Conservation (phyloP, 2,888 invertebrate species). For the Artemia sp. region DNA sequence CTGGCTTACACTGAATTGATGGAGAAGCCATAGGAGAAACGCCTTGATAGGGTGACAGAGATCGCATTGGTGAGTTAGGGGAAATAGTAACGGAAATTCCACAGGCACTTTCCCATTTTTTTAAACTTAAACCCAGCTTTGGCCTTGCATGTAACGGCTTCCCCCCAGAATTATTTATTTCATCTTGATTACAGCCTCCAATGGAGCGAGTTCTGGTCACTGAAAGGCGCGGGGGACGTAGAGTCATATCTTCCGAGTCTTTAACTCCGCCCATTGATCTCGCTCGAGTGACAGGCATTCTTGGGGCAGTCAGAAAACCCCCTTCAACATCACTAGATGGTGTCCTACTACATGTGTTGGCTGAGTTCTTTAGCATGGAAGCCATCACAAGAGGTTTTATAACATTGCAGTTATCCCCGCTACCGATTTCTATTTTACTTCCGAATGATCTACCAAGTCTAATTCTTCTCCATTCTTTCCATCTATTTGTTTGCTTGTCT, state of each 20-base stretch:
- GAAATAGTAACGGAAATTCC: conserved; percentile 12
- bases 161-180: neutral
- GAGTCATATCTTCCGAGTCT: neutral
- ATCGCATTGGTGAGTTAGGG: conserved; percentile 4
- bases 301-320: conserved; percentile 8
- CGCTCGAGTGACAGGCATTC: conserved; percentile 5
- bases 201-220: conserved; percentile 14
- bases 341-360: conserved; percentile 1
- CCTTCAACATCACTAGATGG: conserved; percentile 6
- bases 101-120: conserved; percentile 8
- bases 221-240: neutral
- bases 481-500: neutral
- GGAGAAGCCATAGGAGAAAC: conserved; percentile 9
- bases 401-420: neutral
- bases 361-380: conserved; percentile 3
- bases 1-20: neutral
- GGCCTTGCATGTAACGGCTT: neutral
- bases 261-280: conserved; percentile 4
- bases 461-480: conserved; percentile 12
- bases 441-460: conserved; percentile 11
- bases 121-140: neutral
- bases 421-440: neutral
- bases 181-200: conserved; percentile 6
- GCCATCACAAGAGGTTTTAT: conserved; percentile 10
- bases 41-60: neutral